Base-by-base conservation (phyloP, 2,113 vertebrate genomes). In the Toxotes jaculatrix region DNA sequence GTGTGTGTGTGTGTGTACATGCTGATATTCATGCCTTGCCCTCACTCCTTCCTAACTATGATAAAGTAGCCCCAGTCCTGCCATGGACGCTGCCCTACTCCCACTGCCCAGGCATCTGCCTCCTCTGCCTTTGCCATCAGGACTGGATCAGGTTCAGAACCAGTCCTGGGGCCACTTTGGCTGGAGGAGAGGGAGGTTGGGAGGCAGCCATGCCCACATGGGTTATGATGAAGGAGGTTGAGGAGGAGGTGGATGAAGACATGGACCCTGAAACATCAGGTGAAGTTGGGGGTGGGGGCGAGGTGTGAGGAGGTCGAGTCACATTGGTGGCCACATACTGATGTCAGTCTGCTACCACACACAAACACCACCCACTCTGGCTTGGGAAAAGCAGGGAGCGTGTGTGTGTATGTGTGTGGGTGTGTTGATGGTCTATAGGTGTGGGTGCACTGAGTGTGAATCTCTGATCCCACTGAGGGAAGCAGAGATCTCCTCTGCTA, bases 51-150 rank as follows among this genome's bases (percentile, higher is more conserved):
- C 74, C 78, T 88, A 90, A 89, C 75, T 79, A 88, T 90, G 91
- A 92, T 86, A 65, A 87, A 87, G 90, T 76, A 77, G 86, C 5
- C 60, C 45, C 10, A 27, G 82, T 53, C 55, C 45, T 78, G 51
- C 60, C 80, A 70, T 84, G 79, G 87, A 85, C 12, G 36, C 82
- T 77, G 87, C 86, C 77, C 76, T 89, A 45, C 88, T 92, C 87
- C 87, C 77, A 91, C 83, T 74, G 87, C 84, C 90, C 84, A 67
- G 83, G 79, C 93, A 93, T 93, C 93, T 92, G 93, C 90, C 80
- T 87, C 79, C 67, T 80, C 79, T 81, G 57, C 84, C 89, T 83
- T 76, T 85, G 82, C 92, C 90, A 93, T 89, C 85, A 71, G 68
- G 59, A 80, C 89, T 90, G 85, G 85, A 90, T 68, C 59, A 13